Evolutionary conservation across 1,140 invertebrate species (phyloP).

Genomic region (Drosophila micromelanica): DNA sequence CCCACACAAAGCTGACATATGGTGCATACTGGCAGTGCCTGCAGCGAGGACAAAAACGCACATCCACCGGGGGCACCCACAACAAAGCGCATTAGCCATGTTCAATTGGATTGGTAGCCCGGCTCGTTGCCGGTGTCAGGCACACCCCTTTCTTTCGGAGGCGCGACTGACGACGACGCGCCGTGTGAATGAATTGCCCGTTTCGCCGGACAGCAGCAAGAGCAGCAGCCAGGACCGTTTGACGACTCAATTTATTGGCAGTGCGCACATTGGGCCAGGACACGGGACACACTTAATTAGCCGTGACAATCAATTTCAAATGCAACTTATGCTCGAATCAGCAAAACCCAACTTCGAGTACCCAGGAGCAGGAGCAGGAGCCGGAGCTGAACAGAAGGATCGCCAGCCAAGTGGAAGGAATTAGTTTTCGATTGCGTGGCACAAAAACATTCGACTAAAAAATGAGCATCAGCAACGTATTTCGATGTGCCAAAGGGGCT

Average conservation of each 20-base stretch:
- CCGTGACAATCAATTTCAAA: constrained; percentile 84
- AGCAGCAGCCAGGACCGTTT: constrained; percentile 28
- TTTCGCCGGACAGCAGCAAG: constrained; percentile 15
- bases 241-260: constrained; percentile 84
- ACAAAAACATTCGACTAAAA: constrained; percentile 38
- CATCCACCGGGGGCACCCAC: constrained; percentile 59
- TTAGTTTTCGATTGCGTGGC: constrained; percentile 70
- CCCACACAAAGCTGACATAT: constrained; percentile 75
- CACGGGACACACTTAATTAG: constrained; percentile 83
- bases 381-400: background rate
- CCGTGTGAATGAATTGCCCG: constrained; percentile 64
- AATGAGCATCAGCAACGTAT: constrained; percentile 15
- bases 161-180: constrained; percentile 41
- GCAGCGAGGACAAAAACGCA: constrained; percentile 31
- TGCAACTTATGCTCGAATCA: constrained; percentile 84
- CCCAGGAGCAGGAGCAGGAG: too few species aligned
- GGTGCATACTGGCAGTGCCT: constrained; percentile 55
- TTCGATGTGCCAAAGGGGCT: background rate
- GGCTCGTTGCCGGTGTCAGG: constrained; percentile 34
- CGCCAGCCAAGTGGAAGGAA: constrained; percentile 69
- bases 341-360: constrained; percentile 57
- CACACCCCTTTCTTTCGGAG: constrained; percentile 79
- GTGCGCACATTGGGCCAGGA: constrained; percentile 29
- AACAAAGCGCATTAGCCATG: constrained; percentile 80
- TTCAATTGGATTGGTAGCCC: constrained; percentile 56